Base-by-base conservation (phyloP, 2,888 invertebrate genomes). In the Celastrina argiolus region DNA sequence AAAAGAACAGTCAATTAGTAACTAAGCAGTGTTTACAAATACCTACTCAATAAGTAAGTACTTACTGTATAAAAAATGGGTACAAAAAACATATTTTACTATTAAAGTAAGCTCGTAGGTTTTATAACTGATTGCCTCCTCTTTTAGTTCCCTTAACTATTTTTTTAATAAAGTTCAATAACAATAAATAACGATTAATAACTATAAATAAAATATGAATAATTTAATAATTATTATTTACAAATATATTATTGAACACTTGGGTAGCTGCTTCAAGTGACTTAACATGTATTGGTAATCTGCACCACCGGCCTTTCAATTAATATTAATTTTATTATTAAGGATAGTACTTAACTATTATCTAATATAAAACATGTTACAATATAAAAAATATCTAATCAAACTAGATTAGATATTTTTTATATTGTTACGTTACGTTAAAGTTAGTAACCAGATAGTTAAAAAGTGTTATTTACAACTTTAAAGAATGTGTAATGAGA, bases 241-340 rank as follows among this genome's bases (percentile, higher is more conserved):
- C 70, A 81, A 69, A 72, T 71, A 70, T 69, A 73, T 74, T 66
- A 81, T 76, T 87, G 84, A 88, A 87, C 86, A 88, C 87, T 84
- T 79, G 81, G 84, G 85, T 81, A 88, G 83, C 79, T 75, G 75
- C 76, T 77, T 76, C 75, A 75, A 76, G 71, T 80, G 71, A 76
- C 82, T 84, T 85, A 84, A 74, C 71, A 74, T 77, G 79, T 87
- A 88, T 78, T 91, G 91, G 91, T 91, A 91, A 91, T 91, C 91
- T 91, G 91, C 91, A 91, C 91, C 91, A 90, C 91, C 91, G 91
- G 91, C 91, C 90, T 88, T 77, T 80, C 75, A 69, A 68, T 68
- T 72, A 70, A 71, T 65, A 70, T 68, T 74, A 74, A 70, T 75
- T 72, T 39, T 64, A 74, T 72, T 76, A 63, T 34, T 16, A 70